These are phyloP conservation scores for Heteromyza rotundicornis DNA, from an alignment of 2,888 invertebrate genomes.

Conservation along the genomic window DNA sequence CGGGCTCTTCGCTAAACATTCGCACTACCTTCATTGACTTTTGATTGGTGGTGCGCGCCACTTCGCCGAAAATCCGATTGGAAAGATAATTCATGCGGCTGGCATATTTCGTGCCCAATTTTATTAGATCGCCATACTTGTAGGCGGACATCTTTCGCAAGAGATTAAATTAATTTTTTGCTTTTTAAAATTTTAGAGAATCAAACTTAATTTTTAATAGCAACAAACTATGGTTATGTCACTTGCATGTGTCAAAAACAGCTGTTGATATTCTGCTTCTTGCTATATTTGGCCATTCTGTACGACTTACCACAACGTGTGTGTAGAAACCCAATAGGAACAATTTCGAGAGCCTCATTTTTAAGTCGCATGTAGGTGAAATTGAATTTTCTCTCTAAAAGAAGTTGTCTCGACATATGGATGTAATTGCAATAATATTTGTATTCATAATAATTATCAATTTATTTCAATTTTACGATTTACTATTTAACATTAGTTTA, in stretches of 20 bases:
- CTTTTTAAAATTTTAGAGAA: neutral
- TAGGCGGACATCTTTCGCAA: constrained; percentile 63
- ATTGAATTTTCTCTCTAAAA: too few relatives aligned
- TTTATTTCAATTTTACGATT: too few relatives aligned
- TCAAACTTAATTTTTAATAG: neutral
- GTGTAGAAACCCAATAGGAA: too few relatives aligned
- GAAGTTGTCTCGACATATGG: too few relatives aligned
- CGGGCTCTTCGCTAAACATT: constrained; percentile 77
- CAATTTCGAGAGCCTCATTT: too few relatives aligned
- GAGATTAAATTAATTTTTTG: neutral
- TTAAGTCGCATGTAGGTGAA: too few relatives aligned
- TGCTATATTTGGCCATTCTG: too few relatives aligned
- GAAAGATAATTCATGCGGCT: constrained; percentile 84
- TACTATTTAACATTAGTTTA: too few relatives aligned
- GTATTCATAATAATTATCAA: too few relatives aligned
- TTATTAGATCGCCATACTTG: constrained; percentile 74
- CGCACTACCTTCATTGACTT: constrained; percentile 80
- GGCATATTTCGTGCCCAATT: constrained; percentile 79
- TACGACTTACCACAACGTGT: too few relatives aligned
- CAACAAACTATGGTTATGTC: constrained; percentile 12
- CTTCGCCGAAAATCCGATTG: constrained; percentile 88
- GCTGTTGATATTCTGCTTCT: neutral
- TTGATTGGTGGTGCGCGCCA: constrained; percentile 74
- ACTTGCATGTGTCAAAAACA: constrained; percentile 5
- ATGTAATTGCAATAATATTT: too few relatives aligned